phyloP scores from a whole-genome alignment of 2,113 vertebrate species.

The Poecilia latipinna region DNA sequence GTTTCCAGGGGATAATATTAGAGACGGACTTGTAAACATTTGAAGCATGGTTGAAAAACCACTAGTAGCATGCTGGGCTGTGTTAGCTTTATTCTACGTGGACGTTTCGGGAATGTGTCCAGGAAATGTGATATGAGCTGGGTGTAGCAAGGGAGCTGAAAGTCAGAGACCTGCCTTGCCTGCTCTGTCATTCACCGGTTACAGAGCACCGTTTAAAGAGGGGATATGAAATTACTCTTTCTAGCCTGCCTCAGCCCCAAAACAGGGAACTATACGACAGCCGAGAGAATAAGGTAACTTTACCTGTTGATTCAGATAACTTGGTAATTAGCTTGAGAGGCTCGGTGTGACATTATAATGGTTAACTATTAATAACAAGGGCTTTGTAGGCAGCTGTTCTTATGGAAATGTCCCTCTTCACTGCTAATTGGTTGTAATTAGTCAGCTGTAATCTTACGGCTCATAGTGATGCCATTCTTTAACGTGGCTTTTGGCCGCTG shows the following conservation, averaged over 20 bases:
- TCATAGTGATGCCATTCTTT: neutral
- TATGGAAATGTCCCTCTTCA: neutral
- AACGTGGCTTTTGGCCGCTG: neutral
- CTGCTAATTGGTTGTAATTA: neutral
- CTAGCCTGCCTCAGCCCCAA: constrained; percentile 85
- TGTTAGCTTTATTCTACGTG: neutral
- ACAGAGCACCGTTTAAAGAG: constrained; percentile 10
- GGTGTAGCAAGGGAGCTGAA: neutral
- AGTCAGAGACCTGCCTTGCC: neutral
- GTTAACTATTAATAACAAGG: neutral
- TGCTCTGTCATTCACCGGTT: neutral
- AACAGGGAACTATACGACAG: constrained; percentile 93
- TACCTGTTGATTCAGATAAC: neutral
- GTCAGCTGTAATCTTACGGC: neutral
- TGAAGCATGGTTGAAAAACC: neutral
- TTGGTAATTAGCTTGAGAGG: neutral
- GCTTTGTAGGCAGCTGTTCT: neutral
- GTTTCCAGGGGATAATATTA: constrained; percentile 60
- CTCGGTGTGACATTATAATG: neutral
- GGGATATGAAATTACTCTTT: constrained; percentile 87
- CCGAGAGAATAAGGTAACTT: constrained; percentile 86
- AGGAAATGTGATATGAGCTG: constrained; percentile 54
- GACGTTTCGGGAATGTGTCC: constrained; percentile 18
- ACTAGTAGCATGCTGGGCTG: neutral
- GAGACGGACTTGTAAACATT: constrained; percentile 67